Percentiles rank a stretch among this genome's conserved stretches.
phyloP scores from a whole-genome alignment of 1,140 invertebrate species.

The Globodera rostochiensis region DNA sequence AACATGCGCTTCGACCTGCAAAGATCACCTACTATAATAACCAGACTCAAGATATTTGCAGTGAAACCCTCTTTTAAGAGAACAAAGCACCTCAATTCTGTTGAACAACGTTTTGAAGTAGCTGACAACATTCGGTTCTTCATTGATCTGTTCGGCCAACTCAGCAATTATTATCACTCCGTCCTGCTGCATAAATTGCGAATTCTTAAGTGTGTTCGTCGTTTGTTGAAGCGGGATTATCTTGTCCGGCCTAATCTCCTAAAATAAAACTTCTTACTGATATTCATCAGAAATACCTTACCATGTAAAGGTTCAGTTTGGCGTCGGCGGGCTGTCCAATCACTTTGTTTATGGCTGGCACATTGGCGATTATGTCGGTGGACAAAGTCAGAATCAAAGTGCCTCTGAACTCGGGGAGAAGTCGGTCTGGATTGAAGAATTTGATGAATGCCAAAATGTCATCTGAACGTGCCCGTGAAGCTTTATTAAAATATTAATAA shows the following conservation, averaged over 20 bases:
- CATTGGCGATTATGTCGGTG: conserved; percentile 27
- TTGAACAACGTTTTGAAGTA: conserved; percentile 45
- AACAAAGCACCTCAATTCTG: conserved; percentile 35
- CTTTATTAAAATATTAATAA: conserved; percentile 22
- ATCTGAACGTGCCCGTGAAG: conserved; percentile 20
- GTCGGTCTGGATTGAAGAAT: conserved; percentile 45
- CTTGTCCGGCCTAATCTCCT: conserved; percentile 33
- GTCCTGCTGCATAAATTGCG: conserved; percentile 41
- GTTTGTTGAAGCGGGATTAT: conserved; percentile 21
- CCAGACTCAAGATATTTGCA: neutral
- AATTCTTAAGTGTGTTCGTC: conserved; percentile 21
- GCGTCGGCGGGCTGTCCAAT: conserved; percentile 44
- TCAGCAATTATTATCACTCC: conserved; percentile 27
- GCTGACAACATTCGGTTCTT: conserved; percentile 39
- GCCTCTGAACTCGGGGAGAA: conserved; percentile 44
- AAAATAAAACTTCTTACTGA: neutral
- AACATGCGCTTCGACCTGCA: conserved; percentile 40
- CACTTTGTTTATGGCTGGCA: conserved; percentile 30
- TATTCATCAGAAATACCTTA: conserved; percentile 14
- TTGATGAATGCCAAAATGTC: conserved; percentile 50
- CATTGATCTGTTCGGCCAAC: conserved; percentile 10
- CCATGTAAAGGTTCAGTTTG: conserved; percentile 47
- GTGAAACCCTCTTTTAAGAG: neutral
- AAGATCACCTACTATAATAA: neutral
- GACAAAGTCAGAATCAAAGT: conserved; percentile 35